phyloP scores from a whole-genome alignment of 2,888 invertebrate species.

The Allygus modestus region DNA sequence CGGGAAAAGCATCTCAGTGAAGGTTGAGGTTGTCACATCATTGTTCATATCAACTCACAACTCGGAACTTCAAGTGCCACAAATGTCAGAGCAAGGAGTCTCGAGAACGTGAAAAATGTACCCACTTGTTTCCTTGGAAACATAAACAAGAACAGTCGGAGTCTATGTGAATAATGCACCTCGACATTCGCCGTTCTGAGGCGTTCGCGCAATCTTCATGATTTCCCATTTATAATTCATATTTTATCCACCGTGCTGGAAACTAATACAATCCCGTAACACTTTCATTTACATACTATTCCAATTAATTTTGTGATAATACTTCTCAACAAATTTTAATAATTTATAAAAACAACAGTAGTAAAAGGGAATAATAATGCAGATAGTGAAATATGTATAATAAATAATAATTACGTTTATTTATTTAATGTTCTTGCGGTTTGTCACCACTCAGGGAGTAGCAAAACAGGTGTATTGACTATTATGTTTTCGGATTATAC shows the following conservation, averaged over 20 bases:
- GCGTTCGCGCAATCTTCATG: not conserved
- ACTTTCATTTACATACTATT: too few relatives aligned
- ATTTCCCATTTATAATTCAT: not conserved
- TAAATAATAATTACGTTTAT: too few relatives aligned
- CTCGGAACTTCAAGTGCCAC: not conserved
- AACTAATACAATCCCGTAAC: not conserved
- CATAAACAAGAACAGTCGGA: constrained; percentile 6
- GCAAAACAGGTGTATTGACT: too few relatives aligned
- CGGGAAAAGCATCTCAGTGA: too few relatives aligned
- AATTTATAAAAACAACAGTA: too few relatives aligned
- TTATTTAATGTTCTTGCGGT: too few relatives aligned
- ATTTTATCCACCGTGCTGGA: not conserved
- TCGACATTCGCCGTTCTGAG: not conserved
- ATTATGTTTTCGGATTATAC: too few relatives aligned
- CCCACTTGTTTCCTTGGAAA: constrained; percentile 25
- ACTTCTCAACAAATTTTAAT: too few relatives aligned
- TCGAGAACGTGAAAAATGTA: constrained; percentile 18
- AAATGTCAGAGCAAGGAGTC: not conserved
- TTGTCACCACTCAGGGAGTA: too few relatives aligned
- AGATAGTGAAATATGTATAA: too few relatives aligned
- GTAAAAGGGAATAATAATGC: too few relatives aligned
- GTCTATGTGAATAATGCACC: constrained; percentile 14
- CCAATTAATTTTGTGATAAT: too few relatives aligned
- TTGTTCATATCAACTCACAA: not conserved
- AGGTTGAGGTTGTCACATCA: not conserved